phyloP scores from a whole-genome alignment of 2,888 invertebrate species.

The Leptinotarsa peninsularis region DNA sequence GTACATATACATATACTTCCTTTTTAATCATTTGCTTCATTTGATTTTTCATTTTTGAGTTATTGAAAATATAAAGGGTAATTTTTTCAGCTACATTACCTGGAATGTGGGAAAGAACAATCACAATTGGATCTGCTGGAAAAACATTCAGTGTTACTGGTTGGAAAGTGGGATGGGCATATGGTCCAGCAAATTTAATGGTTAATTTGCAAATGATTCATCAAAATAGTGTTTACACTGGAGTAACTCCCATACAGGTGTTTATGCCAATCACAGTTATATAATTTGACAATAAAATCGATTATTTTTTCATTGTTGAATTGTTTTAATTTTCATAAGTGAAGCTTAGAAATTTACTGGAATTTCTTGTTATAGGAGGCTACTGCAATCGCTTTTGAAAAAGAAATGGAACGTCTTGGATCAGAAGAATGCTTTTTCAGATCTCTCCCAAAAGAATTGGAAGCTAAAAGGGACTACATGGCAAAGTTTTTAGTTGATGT shows the following conservation, averaged over 20 bases:
- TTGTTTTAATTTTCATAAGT: not conserved
- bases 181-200: conserved; percentile 87
- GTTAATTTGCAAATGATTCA: conserved; percentile 88
- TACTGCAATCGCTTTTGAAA: conserved; percentile 88
- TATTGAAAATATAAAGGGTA: not conserved
- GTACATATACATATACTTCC: too few species aligned
- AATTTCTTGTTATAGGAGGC: conserved; percentile 78
- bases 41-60: not conserved
- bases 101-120: conserved; percentile 97
- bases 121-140: conserved; percentile 97
- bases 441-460: conserved; percentile 79
- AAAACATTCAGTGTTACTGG: conserved; percentile 99
- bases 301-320: too few species aligned
- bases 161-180: conserved; percentile 97
- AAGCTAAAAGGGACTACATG: conserved; percentile 84
- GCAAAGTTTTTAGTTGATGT: conserved; percentile 79
- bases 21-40: not conserved
- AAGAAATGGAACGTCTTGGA: conserved; percentile 78
- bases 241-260: conserved; percentile 87
- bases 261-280: conserved; percentile 1
- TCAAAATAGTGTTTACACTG: conserved; percentile 94
- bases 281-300: too few species aligned
- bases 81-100: conserved; percentile 81
- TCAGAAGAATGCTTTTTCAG: conserved; percentile 86
- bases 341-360: not conserved